Conservation (phyloP, 2,888 invertebrate species). For the Dysmachus trigonus region DNA sequence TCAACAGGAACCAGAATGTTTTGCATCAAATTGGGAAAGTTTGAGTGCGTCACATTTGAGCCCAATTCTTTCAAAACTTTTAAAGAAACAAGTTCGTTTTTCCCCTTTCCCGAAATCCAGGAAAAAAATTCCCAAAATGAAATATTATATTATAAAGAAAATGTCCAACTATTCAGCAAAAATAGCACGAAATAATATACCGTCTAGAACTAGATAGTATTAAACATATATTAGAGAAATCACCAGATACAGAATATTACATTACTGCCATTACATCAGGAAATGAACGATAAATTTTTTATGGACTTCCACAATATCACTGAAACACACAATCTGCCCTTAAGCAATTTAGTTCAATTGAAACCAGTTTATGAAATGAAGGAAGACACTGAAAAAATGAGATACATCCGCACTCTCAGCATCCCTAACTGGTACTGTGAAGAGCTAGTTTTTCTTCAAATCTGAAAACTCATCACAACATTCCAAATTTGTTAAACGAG, state of each 20-base stretch:
- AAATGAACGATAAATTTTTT: background rate
- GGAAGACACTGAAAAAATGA: background rate
- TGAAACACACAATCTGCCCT: background rate
- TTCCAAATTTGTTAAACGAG: background rate
- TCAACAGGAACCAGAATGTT: constrained; percentile 31
- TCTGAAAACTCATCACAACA: background rate
- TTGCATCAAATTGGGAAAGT: constrained; percentile 28
- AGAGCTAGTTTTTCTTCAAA: background rate
- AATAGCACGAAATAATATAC: too few species aligned
- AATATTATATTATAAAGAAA: background rate
- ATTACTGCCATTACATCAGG: background rate
- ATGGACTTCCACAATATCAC: background rate
- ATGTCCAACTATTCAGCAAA: too few species aligned
- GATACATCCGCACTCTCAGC: background rate
- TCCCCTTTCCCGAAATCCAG: background rate
- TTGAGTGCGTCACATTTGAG: background rate
- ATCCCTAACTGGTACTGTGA: background rate
- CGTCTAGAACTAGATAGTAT: too few species aligned
- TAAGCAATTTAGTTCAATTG: background rate
- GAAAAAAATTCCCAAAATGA: background rate
- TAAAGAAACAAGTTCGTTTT: background rate
- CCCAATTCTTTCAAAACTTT: background rate
- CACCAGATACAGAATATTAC: background rate
- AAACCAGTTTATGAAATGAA: background rate
- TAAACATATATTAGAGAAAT: background rate